phyloP scores from a whole-genome alignment of 2,113 vertebrate genomes.

The Sciurus niger region DNA sequence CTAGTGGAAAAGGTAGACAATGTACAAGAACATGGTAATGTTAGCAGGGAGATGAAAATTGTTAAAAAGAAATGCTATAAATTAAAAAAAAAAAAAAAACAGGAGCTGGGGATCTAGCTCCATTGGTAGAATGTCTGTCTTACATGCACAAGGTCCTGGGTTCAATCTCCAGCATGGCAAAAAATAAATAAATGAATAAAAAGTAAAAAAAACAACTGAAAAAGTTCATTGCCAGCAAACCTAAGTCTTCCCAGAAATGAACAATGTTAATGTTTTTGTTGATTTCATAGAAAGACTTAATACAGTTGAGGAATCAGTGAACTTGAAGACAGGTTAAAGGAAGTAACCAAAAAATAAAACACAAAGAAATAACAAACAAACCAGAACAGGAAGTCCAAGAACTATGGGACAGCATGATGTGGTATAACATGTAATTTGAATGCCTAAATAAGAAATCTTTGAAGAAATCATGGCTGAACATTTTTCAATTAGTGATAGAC shows the following conservation, averaged over 20 bases:
- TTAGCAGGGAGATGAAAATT: neutral
- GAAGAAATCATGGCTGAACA: neutral
- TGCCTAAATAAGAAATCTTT: neutral
- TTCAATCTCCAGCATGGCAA: too few relatives aligned
- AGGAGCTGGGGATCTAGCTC: too few relatives aligned
- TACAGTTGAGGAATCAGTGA: neutral
- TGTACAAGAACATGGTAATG: neutral
- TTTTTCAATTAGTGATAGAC: neutral
- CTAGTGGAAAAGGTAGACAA: neutral
- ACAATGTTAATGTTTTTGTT: neutral
- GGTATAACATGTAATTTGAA: fast-evolving
- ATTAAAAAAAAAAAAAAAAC: neutral
- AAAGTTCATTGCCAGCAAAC: neutral
- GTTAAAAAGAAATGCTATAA: neutral
- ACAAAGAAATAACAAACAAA: neutral
- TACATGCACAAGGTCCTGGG: too few relatives aligned
- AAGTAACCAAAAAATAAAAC: neutral
- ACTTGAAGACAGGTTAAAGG: neutral
- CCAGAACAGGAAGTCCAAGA: neutral
- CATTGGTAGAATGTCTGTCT: too few relatives aligned
- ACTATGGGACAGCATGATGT: neutral
- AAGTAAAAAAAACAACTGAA: neutral
- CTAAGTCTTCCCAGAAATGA: neutral
- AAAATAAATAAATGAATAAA: too few relatives aligned
- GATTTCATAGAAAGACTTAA: neutral